phyloP scores from a whole-genome alignment of 2,113 vertebrate genomes.

The Bubo blakistoni region DNA sequence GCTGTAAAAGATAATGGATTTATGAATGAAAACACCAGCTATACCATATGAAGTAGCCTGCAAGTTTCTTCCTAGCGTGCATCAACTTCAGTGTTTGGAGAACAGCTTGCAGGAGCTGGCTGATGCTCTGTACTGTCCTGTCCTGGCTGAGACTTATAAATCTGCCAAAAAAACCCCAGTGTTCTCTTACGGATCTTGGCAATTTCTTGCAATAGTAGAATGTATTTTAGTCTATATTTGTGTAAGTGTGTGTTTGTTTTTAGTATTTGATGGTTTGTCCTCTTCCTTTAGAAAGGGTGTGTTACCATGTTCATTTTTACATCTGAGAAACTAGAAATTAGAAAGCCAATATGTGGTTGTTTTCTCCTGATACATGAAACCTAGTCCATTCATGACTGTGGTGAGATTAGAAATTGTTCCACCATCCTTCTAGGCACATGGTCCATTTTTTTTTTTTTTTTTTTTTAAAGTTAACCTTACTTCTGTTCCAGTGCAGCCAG shows the following conservation, averaged over 20 bases:
- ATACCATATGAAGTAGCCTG: neutral
- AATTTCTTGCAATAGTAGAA: neutral
- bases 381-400: neutral
- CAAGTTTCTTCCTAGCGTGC: neutral
- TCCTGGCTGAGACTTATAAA: neutral
- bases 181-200: neutral
- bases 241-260: neutral
- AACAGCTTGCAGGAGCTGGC: neutral
- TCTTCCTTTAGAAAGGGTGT: neutral
- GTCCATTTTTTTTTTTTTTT: neutral
- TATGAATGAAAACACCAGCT: neutral
- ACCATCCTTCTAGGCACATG: neutral
- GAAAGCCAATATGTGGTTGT: neutral
- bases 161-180: neutral
- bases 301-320: neutral
- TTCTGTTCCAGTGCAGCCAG: neutral
- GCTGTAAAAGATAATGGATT: neutral
- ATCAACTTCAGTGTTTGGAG: neutral
- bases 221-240: neutral
- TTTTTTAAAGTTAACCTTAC: neutral
- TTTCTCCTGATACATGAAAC: neutral
- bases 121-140: neutral
- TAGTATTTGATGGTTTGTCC: neutral
- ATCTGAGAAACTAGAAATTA: neutral
- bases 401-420: neutral